These are phyloP conservation scores for Darevskia mixta DNA, from an alignment of 2,797 vertebrate genomes.

Conservation along the genomic window DNA sequence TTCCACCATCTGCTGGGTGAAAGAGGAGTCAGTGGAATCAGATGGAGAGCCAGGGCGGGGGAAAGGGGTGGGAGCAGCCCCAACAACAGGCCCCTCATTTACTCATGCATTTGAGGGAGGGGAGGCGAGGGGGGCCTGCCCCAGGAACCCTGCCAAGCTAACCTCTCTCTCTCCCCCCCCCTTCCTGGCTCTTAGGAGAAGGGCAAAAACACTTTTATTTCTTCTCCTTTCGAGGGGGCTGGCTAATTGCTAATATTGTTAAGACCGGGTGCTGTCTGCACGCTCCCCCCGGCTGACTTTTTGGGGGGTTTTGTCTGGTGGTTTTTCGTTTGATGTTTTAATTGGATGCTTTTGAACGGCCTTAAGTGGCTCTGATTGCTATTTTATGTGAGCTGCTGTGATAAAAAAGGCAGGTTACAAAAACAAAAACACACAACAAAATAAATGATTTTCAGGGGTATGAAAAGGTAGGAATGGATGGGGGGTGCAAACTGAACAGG, in stretches of 20 bases:
- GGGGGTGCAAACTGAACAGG: not conserved
- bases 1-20: constrained; percentile 1
- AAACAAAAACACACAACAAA: not conserved
- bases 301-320: not conserved
- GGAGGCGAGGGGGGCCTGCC: not conserved
- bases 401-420: not conserved
- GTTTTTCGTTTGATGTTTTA: not conserved
- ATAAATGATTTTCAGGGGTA: not conserved
- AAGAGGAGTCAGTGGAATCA: constrained; percentile 15
- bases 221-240: not conserved
- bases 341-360: constrained; percentile 9
- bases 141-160: not conserved
- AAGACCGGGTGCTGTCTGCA: not conserved
- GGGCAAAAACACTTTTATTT: not conserved
- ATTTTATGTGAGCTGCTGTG: not conserved
- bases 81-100: not conserved
- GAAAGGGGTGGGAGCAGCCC: not conserved
- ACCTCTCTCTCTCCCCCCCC: not conserved
- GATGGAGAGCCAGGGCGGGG: not conserved
- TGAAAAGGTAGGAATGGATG: not conserved
- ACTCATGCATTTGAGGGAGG: not conserved
- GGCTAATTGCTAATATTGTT: not conserved
- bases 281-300: not conserved
- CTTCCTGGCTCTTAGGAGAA: not conserved
- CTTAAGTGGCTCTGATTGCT: not conserved